phyloP scores from a whole-genome alignment of 2,113 vertebrate species.

The Ictidomys tridecemlineatus region DNA sequence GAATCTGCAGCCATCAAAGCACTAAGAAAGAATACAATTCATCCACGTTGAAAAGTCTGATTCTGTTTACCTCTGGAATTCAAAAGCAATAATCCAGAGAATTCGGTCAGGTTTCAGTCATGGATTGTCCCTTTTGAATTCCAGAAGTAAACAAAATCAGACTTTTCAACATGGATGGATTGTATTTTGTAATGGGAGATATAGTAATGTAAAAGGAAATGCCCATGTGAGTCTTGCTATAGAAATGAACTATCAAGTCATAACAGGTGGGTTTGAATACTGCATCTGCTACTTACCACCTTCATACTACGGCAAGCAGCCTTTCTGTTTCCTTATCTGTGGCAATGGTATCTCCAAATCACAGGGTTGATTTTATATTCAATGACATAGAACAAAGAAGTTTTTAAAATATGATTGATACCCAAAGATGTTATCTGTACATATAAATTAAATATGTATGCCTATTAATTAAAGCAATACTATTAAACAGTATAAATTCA shows the following conservation, averaged over 20 bases:
- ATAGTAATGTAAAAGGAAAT: not conserved
- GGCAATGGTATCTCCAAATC: not conserved
- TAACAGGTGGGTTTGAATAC: not conserved
- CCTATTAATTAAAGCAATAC: not conserved
- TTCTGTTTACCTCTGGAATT: not conserved
- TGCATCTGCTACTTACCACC: not conserved
- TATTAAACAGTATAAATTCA: not conserved
- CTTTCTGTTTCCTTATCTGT: not conserved
- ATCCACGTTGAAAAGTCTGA: not conserved
- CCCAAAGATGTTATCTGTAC: not conserved
- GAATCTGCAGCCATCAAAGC: not conserved
- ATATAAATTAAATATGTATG: not conserved
- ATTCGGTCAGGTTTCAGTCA: accelerated
- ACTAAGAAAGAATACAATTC: not conserved
- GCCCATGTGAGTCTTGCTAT: not conserved
- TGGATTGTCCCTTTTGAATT: no score
- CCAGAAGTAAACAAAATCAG: no score
- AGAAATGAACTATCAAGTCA: not conserved
- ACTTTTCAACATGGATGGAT: no score
- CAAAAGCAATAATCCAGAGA: not conserved
- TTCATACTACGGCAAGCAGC: not conserved
- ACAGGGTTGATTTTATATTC: not conserved
- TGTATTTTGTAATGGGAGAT: not conserved
- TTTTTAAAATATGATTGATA: not conserved
- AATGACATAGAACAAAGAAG: not conserved